These are phyloP conservation scores for Drosophila arawakana DNA, from an alignment of 1,140 invertebrate species.

Conservation along the genomic window DNA sequence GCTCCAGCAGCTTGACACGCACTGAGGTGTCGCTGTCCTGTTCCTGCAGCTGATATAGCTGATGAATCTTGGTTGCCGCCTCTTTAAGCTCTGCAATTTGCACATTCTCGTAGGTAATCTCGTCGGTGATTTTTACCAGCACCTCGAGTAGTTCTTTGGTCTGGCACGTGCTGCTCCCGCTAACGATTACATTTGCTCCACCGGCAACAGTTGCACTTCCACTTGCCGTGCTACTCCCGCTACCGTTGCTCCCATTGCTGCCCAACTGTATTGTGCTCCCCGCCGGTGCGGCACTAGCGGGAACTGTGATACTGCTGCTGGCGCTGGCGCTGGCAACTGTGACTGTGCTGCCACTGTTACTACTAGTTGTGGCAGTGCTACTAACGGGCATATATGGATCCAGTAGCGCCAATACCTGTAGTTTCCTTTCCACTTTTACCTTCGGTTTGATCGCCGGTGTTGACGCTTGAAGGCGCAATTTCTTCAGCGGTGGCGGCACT, in stretches of 20 bases:
- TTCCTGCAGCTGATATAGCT: conserved; percentile 75
- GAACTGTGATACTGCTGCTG: not conserved
- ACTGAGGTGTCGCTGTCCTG: conserved; percentile 74
- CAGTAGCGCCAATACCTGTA: conserved; percentile 55
- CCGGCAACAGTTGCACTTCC: not conserved
- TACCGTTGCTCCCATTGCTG: not conserved
- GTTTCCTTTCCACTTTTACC: conserved; percentile 42
- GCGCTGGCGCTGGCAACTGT: not conserved
- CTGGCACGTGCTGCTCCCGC: conserved; percentile 2
- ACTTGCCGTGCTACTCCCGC: not conserved
- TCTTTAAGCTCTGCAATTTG: conserved; percentile 66
- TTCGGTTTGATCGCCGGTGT: conserved; percentile 35
- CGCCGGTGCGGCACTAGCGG: not conserved
- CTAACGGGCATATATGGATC: conserved; percentile 57
- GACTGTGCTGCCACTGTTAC: not conserved
- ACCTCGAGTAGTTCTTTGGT: conserved; percentile 71
- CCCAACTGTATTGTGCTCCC: not conserved
- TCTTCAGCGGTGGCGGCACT: conserved; percentile 59
- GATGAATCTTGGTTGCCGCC: conserved; percentile 60
- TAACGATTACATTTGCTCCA: not conserved
- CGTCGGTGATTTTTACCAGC: conserved; percentile 77
- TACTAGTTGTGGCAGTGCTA: not conserved
- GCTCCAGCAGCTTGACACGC: conserved; percentile 71
- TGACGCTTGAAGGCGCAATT: conserved; percentile 67
- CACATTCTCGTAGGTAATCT: conserved; percentile 69